phyloP scores from a whole-genome alignment of 2,797 vertebrate genomes.

The Sebastes matsubarae region DNA sequence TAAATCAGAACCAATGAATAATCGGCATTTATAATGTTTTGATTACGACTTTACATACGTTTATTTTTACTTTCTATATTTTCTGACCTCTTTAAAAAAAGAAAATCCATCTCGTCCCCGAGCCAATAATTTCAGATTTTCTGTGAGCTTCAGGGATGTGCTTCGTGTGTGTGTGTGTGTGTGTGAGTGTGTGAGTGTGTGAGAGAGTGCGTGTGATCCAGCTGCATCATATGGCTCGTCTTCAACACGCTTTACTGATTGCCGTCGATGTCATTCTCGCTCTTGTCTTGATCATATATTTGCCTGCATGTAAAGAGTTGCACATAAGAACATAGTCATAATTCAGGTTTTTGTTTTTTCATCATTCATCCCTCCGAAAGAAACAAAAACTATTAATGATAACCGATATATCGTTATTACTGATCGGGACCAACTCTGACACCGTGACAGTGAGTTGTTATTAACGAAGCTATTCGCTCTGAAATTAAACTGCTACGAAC shows the following conservation, averaged over 20 bases:
- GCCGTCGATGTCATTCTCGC: conserved; percentile 24
- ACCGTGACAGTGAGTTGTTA: background rate
- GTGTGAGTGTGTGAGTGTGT: too few species aligned
- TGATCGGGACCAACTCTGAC: conserved; percentile 50
- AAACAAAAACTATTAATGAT: background rate
- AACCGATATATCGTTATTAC: background rate
- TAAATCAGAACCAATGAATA: conserved; percentile 71
- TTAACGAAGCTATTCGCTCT: background rate
- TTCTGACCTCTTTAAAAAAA: conserved; percentile 53
- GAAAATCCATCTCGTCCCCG: conserved; percentile 24
- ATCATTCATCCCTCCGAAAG: conserved; percentile 8
- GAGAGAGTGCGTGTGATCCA: conserved; percentile 14
- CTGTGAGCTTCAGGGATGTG: conserved; percentile 39
- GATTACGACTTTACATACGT: conserved; percentile 53
- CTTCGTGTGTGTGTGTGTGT: background rate
- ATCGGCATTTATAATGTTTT: conserved; percentile 57
- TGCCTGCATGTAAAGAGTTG: conserved; percentile 57
- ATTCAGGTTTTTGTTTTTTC: background rate
- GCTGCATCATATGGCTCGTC: conserved; percentile 44
- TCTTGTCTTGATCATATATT: conserved; percentile 4
- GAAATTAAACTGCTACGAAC: background rate
- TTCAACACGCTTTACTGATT: conserved; percentile 34
- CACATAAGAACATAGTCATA: background rate
- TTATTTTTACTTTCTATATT: conserved; percentile 59
- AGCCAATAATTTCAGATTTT: conserved; percentile 9